Evolutionary conservation across 2,888 invertebrate species (phyloP).

Genomic region (Macrophya annulata): DNA sequence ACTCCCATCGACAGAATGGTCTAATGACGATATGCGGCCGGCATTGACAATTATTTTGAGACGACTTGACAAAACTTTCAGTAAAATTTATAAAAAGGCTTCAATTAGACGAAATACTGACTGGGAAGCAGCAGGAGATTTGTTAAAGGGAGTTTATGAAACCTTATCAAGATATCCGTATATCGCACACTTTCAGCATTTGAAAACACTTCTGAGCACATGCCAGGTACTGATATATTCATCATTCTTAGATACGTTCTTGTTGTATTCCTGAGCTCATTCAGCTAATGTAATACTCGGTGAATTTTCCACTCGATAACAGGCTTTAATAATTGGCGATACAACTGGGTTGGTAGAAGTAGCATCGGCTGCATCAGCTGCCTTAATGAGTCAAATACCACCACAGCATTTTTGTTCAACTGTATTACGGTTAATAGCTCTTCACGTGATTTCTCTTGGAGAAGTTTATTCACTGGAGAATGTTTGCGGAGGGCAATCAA

Average conservation of each 20-base stretch:
- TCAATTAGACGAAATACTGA: slow-evolving; percentile 96
- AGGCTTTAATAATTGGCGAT: slow-evolving; percentile 92
- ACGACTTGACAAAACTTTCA: slow-evolving; percentile 97
- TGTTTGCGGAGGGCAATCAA: slow-evolving; percentile 95
- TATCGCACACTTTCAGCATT: slow-evolving; percentile 97
- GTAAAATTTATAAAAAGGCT: slow-evolving; percentile 98
- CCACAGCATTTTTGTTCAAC: slow-evolving; percentile 97
- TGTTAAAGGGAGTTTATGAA: slow-evolving; percentile 96
- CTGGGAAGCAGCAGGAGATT: slow-evolving; percentile 97
- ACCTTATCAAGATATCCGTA: slow-evolving; percentile 96
- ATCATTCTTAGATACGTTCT: background rate
- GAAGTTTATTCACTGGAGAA: slow-evolving; percentile 96
- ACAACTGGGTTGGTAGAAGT: slow-evolving; percentile 86
- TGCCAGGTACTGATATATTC: slow-evolving; percentile 85
- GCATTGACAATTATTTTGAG: slow-evolving; percentile 95
- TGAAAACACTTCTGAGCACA: slow-evolving; percentile 92
- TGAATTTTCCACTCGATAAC: slow-evolving; percentile 65
- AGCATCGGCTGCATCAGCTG: slow-evolving; percentile 90
- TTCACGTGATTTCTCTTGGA: slow-evolving; percentile 97
- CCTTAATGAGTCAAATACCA: slow-evolving; percentile 94
- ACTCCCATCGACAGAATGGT: slow-evolving; percentile 97
- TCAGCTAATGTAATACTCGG: background rate
- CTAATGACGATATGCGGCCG: slow-evolving; percentile 94
- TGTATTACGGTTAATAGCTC: slow-evolving; percentile 95
- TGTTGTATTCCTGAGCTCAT: background rate